phyloP scores from a whole-genome alignment of 2,888 invertebrate species.

The Polyommatus icarus region DNA sequence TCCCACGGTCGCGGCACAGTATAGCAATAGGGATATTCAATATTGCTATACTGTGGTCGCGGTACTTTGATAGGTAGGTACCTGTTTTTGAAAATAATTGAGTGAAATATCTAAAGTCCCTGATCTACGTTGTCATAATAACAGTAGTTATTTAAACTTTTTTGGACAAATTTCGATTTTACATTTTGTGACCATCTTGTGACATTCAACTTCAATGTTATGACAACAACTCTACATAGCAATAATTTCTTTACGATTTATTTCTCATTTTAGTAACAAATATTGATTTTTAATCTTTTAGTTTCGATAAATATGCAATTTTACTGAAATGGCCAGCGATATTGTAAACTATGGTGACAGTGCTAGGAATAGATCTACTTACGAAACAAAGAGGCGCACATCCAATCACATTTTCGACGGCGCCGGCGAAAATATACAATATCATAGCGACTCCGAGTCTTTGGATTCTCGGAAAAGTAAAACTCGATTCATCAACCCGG shows the following conservation, averaged over 20 bases:
- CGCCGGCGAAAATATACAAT: constrained; percentile 69
- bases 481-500: constrained; percentile 81
- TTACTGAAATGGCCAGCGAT: constrained; percentile 55
- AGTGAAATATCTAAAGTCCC: too few relatives aligned
- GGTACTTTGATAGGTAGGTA: too few relatives aligned
- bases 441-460: constrained; percentile 71
- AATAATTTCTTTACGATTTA: background rate
- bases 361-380: constrained; percentile 51
- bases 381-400: constrained; percentile 49
- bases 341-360: constrained; percentile 67
- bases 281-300: constrained; percentile 21
- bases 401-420: constrained; percentile 71
- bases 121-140: background rate
- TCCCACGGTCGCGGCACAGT: too few relatives aligned
- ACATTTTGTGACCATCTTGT: background rate
- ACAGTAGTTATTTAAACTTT: background rate
- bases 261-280: background rate
- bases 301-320: constrained; percentile 41
- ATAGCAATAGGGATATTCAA: too few relatives aligned
- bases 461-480: constrained; percentile 63
- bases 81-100: too few relatives aligned
- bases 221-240: background rate
- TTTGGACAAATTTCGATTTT: background rate
- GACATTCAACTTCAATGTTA: background rate
- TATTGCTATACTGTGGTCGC: too few relatives aligned